Conservation (phyloP, 1,140 invertebrate genomes). For the Sycophaga agraensis region DNA sequence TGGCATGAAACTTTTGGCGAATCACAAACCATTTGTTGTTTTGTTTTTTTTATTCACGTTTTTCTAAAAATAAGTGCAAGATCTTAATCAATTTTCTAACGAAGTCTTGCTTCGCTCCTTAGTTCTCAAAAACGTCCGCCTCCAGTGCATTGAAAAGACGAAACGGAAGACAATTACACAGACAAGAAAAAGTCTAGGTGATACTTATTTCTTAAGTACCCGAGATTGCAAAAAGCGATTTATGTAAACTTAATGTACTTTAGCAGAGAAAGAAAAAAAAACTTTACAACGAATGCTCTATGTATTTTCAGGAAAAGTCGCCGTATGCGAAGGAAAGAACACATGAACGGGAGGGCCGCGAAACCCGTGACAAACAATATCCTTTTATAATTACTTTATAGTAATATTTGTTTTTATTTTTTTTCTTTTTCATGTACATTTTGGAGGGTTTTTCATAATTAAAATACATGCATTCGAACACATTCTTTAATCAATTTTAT, state of each 20-base stretch:
- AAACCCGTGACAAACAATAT: conserved; percentile 78
- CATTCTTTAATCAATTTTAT: too few relatives aligned
- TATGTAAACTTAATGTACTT: neutral
- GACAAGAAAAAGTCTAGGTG: conserved; percentile 44
- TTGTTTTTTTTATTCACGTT: conserved; percentile 9
- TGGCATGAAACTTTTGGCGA: neutral
- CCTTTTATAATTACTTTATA: conserved; percentile 57
- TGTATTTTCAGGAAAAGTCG: conserved; percentile 68
- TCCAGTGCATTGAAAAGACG: conserved; percentile 49
- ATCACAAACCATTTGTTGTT: neutral
- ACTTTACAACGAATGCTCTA: conserved; percentile 29
- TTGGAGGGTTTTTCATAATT: too few relatives aligned
- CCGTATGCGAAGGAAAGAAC: conserved; percentile 66
- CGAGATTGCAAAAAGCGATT: conserved; percentile 15
- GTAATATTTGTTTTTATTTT: neutral
- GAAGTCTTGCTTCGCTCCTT: conserved; percentile 31
- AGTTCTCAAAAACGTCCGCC: conserved; percentile 46
- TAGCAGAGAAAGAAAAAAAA: conserved; percentile 4
- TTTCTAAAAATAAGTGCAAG: conserved; percentile 8
- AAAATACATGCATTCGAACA: too few relatives aligned
- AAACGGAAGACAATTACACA: conserved; percentile 47
- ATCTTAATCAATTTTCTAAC: conserved; percentile 20
- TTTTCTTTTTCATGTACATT: neutral
- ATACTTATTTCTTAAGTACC: conserved; percentile 33
- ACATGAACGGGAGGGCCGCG: conserved; percentile 67